Percentiles rank a stretch among this genome's conserved stretches.
phyloP scores from a whole-genome alignment of 2,888 invertebrate species.

The Hypolimnas misippus region DNA sequence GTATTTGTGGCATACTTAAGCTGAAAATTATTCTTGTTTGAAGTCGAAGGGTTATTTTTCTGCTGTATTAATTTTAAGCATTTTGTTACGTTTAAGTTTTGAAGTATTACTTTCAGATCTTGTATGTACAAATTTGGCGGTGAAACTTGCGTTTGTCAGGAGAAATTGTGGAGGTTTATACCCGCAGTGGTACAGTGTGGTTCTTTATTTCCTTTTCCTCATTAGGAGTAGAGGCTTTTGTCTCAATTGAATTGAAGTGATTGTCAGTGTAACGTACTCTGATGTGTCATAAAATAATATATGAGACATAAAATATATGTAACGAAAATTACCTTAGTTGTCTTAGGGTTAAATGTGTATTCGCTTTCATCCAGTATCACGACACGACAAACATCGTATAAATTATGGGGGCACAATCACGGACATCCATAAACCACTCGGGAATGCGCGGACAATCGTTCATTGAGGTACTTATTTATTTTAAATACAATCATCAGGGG shows the following conservation, averaged over 20 bases:
- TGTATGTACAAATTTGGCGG: too few relatives aligned
- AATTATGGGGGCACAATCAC: conserved; percentile 64
- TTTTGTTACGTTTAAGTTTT: background rate
- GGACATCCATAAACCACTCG: conserved; percentile 66
- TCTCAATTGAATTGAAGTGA: too few relatives aligned
- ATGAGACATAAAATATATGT: too few relatives aligned
- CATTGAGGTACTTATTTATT: conserved; percentile 84
- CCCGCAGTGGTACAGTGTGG: too few relatives aligned
- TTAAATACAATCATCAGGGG: conserved; percentile 84
- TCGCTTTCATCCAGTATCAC: conserved; percentile 28
- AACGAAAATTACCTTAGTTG: conserved; percentile 3
- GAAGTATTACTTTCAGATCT: too few relatives aligned
- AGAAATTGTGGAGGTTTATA: background rate
- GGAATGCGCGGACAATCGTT: conserved; percentile 79
- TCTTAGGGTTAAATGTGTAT: conserved; percentile 20
- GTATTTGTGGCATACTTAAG: conserved; percentile 15
- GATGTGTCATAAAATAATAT: too few relatives aligned
- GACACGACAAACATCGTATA: conserved; percentile 50
- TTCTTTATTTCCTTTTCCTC: too few relatives aligned
- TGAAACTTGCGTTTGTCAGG: background rate
- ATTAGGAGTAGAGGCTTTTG: too few relatives aligned
- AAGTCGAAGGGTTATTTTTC: background rate
- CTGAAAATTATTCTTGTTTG: conserved; percentile 2
- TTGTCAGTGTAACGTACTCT: too few relatives aligned
- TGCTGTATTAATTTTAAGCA: background rate